Base-by-base conservation (phyloP, 1,140 invertebrate genomes). In the Metaphire vulgaris region DNA sequence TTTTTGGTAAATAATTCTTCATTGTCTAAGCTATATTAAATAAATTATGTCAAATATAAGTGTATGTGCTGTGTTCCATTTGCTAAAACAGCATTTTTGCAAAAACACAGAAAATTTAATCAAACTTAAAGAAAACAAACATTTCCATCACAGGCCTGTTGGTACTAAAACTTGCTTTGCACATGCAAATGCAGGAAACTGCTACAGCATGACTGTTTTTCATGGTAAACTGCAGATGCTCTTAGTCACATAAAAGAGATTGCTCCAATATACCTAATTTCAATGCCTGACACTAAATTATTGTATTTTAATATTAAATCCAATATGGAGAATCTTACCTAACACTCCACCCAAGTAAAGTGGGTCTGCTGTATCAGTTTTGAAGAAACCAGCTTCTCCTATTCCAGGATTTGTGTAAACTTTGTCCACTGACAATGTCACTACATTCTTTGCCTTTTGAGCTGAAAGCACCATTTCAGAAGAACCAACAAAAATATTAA, bases 271-370 rank as follows among this genome's bases (percentile, higher is more conserved):
- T n/a, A n/a, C n/a, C n/a, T n/a, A n/a, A n/a, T n/a, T n/a, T n/a
- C n/a, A 56, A 6, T 12, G 41, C 6, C 41, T 56, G 41, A 56
- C 41, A 56, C 41, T 56, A 56, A 56, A 12, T 21, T 12, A 12
- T 21, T 56, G 41, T 56, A 56, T 56, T 56, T 21, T 56, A 56
- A n/a, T n/a, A n/a, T n/a, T n/a, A n/a, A n/a, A n/a, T n/a, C n/a
- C n/a, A n/a, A n/a, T n/a, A n/a, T n/a, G n/a, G n/a, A n/a, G n/a
- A n/a, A n/a, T n/a, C n/a, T n/a, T 80, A 85, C 89, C 79, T 26
- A 91, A 90, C 84, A 96, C 91, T 0, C 95, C 95, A 41, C 96
- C 96, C 80, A 98, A 88, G 84, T 92, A 98, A 0, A 99, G 85
- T 0, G 93, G 91, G 80, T 94, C 90, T 33, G 90, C 91, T 0